Conservation (phyloP, 2,888 invertebrate genomes). For the Agrilus biguttatus region DNA sequence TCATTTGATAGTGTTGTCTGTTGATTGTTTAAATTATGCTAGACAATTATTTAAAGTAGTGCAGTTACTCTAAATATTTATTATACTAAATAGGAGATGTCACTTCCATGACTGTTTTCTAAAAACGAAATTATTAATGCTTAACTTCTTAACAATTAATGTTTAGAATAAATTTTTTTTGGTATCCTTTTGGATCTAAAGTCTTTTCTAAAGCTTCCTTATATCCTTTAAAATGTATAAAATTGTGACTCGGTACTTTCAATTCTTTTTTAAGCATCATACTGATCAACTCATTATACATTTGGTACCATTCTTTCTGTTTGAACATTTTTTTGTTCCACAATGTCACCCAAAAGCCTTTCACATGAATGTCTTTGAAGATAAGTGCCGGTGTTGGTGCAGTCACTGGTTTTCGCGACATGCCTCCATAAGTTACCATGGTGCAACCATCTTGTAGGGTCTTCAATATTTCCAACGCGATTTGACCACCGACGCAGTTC, state of each 20-base stretch:
- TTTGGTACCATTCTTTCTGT: constrained; percentile 44
- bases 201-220: constrained; percentile 60
- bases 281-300: constrained; percentile 61
- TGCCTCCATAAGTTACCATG: constrained; percentile 91
- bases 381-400: constrained; percentile 69
- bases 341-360: constrained; percentile 81
- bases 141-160: constrained; percentile 2
- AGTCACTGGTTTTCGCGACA: constrained; percentile 76
- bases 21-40: no score
- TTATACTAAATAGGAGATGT: no score
- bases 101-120: no score
- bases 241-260: constrained; percentile 53
- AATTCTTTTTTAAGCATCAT: constrained; percentile 58
- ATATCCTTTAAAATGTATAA: constrained; percentile 59
- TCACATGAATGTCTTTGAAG: constrained; percentile 65
- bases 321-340: constrained; percentile 57
- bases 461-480: constrained; percentile 65
- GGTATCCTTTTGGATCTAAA: constrained; percentile 54
- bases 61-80: no score
- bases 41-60: no score
- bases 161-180: constrained; percentile 68
- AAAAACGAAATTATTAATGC: no score
- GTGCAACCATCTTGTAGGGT: constrained; percentile 56
- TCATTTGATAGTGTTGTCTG: neutral
- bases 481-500: constrained; percentile 90